Conservation (phyloP, 2,113 vertebrate genomes). For the Ceuthmochares aereus region DNA sequence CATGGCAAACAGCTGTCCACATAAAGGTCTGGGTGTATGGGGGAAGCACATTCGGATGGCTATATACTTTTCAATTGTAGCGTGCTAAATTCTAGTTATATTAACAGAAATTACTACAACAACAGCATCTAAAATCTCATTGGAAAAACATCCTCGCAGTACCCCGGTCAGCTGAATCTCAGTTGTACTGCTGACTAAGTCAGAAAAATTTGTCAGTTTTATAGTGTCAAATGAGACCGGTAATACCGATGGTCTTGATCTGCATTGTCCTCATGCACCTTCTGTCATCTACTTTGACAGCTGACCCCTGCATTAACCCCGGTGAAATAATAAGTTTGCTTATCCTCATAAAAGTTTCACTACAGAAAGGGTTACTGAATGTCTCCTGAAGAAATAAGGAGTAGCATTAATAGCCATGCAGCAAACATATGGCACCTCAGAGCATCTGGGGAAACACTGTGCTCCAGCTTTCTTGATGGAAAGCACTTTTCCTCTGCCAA, state of each 20-base stretch:
- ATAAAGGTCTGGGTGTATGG: neutral
- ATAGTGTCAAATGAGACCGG: neutral
- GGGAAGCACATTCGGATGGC: fast-evolving
- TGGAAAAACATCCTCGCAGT: neutral
- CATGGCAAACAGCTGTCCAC: neutral
- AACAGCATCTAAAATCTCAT: neutral
- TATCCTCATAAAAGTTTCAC: neutral
- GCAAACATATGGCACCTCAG: conserved; percentile 52
- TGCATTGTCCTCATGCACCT: neutral
- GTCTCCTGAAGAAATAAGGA: conserved; percentile 28
- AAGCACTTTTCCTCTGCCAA: conserved; percentile 64
- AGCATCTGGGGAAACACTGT: conserved; percentile 62
- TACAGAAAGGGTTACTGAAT: neutral
- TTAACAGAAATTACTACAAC: neutral
- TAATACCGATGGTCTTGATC: neutral
- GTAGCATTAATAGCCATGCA: conserved; percentile 42
- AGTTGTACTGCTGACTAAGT: neutral
- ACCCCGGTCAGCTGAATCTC: neutral
- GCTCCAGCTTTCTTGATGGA: conserved; percentile 64
- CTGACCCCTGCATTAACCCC: neutral
- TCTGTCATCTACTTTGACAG: neutral
- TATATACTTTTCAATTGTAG: neutral
- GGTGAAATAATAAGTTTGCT: conserved; percentile 1
- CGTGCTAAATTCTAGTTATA: neutral
- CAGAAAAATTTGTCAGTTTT: neutral